Base-by-base conservation (phyloP, 2,888 invertebrate species). In the Dolichomitus sp. region DNA sequence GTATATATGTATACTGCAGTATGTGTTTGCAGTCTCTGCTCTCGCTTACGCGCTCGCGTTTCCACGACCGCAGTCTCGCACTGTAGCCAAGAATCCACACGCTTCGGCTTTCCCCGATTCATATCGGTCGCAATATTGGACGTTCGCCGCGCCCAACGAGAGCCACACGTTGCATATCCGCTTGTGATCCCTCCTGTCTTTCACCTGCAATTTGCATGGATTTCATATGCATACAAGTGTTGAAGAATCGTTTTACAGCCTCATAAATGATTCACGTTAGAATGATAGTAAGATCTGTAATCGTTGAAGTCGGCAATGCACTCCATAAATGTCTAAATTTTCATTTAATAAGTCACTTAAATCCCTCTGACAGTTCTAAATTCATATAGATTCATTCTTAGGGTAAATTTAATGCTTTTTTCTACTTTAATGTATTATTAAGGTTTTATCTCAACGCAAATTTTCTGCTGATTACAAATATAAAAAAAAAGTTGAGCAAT, bases 51-150 rank as follows among this genome's bases (percentile, higher is more conserved):
- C 61, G 65, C 50, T 66, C 66, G 83, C 45, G 30, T 88, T 89
- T 89, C 87, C 88, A 88, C 85, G 50, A 59, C n/a, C 57, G 17
- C 57, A 19, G 57, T 57, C 23, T 23, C 52, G n/a, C 14, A 59
- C 48, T 48, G 17, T 7, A 48, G n/a, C 9, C 57, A 40, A 65
- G 48, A 70, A 70, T 80, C 63, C 52, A 57, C 80, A 54, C 50
- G 19, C 80, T 23, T 66, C 86, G 87, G 88, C 89, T 89, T 89
- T 88, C 87, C 88, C 89, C 85, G 89, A 87, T 89, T 75, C 48
- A 42, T 42, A 82, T 82, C 82, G 82, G 42, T 50, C 74, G 63
- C 59, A 65, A 70, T 78, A 82, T 79, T 68, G 59, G 69, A 23
- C 57, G 54, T 70, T 65, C 75, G 75, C 82, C 82, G 75, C 82